phyloP scores from a whole-genome alignment of 2,888 invertebrate species.

The Leucoma salicis region DNA sequence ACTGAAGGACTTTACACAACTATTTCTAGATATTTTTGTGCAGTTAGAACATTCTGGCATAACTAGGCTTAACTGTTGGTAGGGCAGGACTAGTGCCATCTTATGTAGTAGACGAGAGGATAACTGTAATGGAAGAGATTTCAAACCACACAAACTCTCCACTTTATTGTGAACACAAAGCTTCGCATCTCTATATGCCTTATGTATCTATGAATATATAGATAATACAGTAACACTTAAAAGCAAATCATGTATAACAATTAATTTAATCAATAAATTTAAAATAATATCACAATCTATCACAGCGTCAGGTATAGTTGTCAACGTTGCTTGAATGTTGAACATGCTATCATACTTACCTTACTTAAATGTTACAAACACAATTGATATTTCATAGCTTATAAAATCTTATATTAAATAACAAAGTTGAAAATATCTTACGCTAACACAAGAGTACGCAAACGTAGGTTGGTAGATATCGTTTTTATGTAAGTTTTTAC shows the following conservation, averaged over 20 bases:
- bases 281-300: not conserved
- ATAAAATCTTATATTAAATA: slow-evolving; percentile 2
- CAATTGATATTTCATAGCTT: not conserved
- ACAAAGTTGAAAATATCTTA: slow-evolving; percentile 26
- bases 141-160: too few species aligned
- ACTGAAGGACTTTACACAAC: too few species aligned
- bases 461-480: slow-evolving; percentile 4
- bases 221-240: too few species aligned
- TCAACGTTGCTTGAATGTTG: not conserved
- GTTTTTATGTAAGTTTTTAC: slow-evolving; percentile 24
- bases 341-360: slow-evolving; percentile 20
- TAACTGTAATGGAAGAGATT: too few species aligned
- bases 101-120: too few species aligned
- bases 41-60: too few species aligned
- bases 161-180: too few species aligned
- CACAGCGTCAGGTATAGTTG: slow-evolving; percentile 2
- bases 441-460: slow-evolving; percentile 25
- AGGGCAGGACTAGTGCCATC: too few species aligned
- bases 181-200: too few species aligned
- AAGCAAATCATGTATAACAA: not conserved
- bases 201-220: too few species aligned
- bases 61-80: too few species aligned
- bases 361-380: not conserved
- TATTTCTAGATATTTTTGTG: too few species aligned
- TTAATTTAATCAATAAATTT: not conserved